Evolutionary conservation across 2,888 invertebrate species (phyloP).

Genomic region (Dastarcus helophoroides): DNA sequence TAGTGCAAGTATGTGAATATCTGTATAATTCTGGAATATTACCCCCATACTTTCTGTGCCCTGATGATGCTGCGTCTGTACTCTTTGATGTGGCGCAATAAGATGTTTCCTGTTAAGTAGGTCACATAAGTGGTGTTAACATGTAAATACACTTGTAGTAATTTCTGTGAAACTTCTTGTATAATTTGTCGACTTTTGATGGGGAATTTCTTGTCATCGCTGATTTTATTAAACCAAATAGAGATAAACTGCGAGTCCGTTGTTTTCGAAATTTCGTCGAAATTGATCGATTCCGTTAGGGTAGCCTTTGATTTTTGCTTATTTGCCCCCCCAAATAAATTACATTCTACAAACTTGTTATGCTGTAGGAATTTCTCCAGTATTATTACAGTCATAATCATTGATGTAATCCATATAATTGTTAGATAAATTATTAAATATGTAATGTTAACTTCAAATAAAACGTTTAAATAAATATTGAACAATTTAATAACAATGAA

Average conservation of each 20-base stretch:
- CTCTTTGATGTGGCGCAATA: constrained; percentile 51
- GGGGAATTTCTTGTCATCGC: constrained; percentile 37
- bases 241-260: constrained; percentile 38
- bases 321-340: constrained; percentile 18
- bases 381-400: constrained; percentile 41
- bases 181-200: constrained; percentile 35
- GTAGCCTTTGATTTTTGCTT: constrained; percentile 7
- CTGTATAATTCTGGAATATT: constrained; percentile 43
- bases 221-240: constrained; percentile 41
- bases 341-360: constrained; percentile 42
- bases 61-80: constrained; percentile 50
- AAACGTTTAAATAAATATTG: not conserved
- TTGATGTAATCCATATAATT: constrained; percentile 36
- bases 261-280: constrained; percentile 32
- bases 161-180: constrained; percentile 33
- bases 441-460: not conserved
- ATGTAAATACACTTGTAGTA: constrained; percentile 31
- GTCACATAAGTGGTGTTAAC: constrained; percentile 35
- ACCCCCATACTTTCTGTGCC: constrained; percentile 38
- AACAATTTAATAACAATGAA: not conserved
- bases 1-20: constrained; percentile 14
- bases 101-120: constrained; percentile 40
- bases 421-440: constrained; percentile 31
- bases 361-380: constrained; percentile 43
- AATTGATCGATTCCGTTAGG: constrained; percentile 12